A percentile compares a stretch with the other conserved stretches of the same genome.
Conservation (phyloP, 1,140 invertebrate genomes). For the Acromyrmex charruanus region DNA sequence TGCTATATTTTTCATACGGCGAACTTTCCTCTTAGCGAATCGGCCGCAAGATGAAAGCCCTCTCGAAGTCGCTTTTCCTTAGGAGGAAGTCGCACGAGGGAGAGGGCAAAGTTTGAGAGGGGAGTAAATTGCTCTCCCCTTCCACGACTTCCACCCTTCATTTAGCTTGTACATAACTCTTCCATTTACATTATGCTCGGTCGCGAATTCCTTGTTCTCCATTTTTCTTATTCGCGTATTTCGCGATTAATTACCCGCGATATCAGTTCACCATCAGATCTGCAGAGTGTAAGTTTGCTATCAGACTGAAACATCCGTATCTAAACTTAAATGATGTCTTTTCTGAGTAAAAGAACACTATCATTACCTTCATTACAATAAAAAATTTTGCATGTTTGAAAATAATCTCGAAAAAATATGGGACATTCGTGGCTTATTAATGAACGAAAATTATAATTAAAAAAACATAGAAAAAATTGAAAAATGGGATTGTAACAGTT, state of each 20-base stretch:
- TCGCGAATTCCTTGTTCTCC: slow-evolving; percentile 10
- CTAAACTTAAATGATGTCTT: slow-evolving; percentile 17
- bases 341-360: neutral
- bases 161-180: slow-evolving; percentile 71
- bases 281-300: neutral
- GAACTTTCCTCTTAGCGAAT: slow-evolving; percentile 74
- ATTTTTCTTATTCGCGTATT: slow-evolving; percentile 38
- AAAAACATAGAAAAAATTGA: slow-evolving; percentile 3
- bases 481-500: slow-evolving; percentile 12
- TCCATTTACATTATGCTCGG: slow-evolving; percentile 65
- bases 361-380: neutral
- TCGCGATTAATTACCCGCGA: slow-evolving; percentile 64
- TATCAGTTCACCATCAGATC: slow-evolving; percentile 25
- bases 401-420: slow-evolving; percentile 21
- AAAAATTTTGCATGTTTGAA: neutral
- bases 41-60: slow-evolving; percentile 65
- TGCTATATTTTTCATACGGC: slow-evolving; percentile 35
- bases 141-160: slow-evolving; percentile 59
- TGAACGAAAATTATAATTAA: slow-evolving; percentile 4
- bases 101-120: slow-evolving; percentile 58
- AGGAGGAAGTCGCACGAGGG: slow-evolving; percentile 53
- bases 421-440: neutral
- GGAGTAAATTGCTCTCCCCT: slow-evolving; percentile 63
- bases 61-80: slow-evolving; percentile 48
- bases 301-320: slow-evolving; percentile 4